Evolutionary conservation across 2,888 invertebrate species (phyloP).

Genomic region (Anaspis maculata): DNA sequence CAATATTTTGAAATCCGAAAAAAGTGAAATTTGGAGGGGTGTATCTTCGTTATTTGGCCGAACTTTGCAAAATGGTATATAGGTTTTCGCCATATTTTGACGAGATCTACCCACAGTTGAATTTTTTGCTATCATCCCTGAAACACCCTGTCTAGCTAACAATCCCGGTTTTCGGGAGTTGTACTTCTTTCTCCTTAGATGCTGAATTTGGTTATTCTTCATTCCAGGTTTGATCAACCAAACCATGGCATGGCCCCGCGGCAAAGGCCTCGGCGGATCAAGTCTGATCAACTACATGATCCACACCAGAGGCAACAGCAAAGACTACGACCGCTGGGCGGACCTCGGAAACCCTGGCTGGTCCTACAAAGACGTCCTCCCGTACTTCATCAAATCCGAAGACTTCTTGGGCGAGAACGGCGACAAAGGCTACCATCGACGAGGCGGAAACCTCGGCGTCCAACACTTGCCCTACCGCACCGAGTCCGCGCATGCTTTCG

Average conservation of each 20-base stretch:
- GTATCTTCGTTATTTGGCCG: no score
- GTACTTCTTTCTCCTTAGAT: no score
- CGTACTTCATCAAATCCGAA: slow-evolving; percentile 39
- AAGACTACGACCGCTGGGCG: slow-evolving; percentile 65
- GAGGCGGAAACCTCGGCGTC: slow-evolving; percentile 20
- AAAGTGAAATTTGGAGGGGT: no score
- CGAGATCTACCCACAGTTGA: no score
- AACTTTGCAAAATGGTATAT: no score
- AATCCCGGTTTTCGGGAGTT: no score
- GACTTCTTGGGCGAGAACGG: slow-evolving; percentile 27
- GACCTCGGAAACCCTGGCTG: slow-evolving; percentile 49
- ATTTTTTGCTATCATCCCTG: no score
- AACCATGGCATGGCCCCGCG: background rate
- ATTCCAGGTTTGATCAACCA: slow-evolving; percentile 24
- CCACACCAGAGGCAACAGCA: slow-evolving; percentile 51
- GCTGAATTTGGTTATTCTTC: no score
- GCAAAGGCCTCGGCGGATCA: slow-evolving; percentile 37
- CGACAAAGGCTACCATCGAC: slow-evolving; percentile 35
- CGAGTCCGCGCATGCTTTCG: background rate
- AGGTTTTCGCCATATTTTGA: no score
- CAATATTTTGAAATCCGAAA: no score
- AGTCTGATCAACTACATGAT: slow-evolving; percentile 45
- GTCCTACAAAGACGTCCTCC: slow-evolving; percentile 43
- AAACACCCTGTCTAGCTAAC: no score
- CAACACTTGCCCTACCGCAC: background rate